Percentiles rank a stretch among this genome's conserved stretches.
Evolutionary conservation across 2,888 invertebrate genomes (phyloP).

Genomic region (Clistopyga incitator): DNA sequence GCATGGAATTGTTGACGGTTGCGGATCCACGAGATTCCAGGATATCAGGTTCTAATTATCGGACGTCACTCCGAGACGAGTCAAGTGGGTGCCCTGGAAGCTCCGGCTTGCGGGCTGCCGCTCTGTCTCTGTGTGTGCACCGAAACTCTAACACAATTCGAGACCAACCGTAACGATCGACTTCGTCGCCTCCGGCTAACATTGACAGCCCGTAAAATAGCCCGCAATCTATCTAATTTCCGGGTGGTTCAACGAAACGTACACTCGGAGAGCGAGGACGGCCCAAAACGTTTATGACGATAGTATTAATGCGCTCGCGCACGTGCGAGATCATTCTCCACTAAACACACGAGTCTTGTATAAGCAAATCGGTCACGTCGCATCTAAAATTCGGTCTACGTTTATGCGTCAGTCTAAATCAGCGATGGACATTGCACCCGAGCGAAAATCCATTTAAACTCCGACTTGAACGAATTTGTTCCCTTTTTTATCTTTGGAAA

Average conservation of each 20-base stretch:
- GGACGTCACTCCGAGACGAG: slow-evolving; percentile 42
- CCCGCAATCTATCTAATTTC: slow-evolving; percentile 42
- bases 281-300: slow-evolving; percentile 34
- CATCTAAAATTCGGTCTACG: not conserved
- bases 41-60: slow-evolving; percentile 58
- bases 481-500: too few relatives aligned
- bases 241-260: slow-evolving; percentile 41
- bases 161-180: slow-evolving; percentile 13
- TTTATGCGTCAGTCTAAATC: not conserved
- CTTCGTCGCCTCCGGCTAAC: not conserved
- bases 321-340: slow-evolving; percentile 9
- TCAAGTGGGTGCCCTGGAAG: slow-evolving; percentile 7
- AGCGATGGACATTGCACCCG: not conserved
- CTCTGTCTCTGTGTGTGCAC: not conserved
- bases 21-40: slow-evolving; percentile 7
- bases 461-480: not conserved
- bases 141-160: slow-evolving; percentile 3
- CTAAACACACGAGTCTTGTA: slow-evolving; percentile 29
- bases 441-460: not conserved
- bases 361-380: slow-evolving; percentile 35
- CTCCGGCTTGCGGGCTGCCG: not conserved
- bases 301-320: slow-evolving; percentile 36
- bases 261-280: not conserved
- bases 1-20: slow-evolving; percentile 24
- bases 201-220: slow-evolving; percentile 44